Conservation (phyloP, 2,113 vertebrate species). For the Salvelinus alpinus region DNA sequence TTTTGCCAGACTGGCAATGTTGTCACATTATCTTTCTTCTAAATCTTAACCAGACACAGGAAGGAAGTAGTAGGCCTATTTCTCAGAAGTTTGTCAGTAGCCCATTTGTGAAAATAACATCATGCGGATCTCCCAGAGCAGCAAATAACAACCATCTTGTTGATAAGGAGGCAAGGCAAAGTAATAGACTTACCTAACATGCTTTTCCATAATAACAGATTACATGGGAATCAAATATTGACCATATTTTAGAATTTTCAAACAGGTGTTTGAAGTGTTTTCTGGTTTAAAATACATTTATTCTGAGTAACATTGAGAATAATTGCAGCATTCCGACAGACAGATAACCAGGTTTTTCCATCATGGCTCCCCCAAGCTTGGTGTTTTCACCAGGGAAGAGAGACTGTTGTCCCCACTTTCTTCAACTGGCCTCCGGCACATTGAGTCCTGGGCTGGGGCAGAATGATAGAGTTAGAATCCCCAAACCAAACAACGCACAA, state of each 20-base stretch:
- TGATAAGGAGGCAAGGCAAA: too few relatives aligned
- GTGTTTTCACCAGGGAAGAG: conserved; percentile 45
- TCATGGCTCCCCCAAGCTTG: conserved; percentile 39
- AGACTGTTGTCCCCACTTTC: conserved; percentile 65
- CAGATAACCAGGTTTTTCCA: background rate
- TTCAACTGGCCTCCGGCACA: conserved; percentile 66
- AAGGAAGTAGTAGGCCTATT: too few relatives aligned
- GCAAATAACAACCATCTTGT: too few relatives aligned
- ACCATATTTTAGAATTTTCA: background rate
- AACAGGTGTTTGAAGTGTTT: background rate
- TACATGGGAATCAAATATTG: conserved; percentile 45
- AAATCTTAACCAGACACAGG: too few relatives aligned
- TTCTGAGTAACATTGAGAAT: background rate
- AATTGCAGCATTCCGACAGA: background rate
- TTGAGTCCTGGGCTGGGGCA: conserved; percentile 50
- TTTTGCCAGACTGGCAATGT: too few relatives aligned
- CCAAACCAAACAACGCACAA: background rate
- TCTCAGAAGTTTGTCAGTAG: too few relatives aligned
- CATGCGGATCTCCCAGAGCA: too few relatives aligned
- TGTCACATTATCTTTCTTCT: too few relatives aligned
- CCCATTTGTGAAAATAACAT: too few relatives aligned
- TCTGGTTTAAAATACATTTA: background rate
- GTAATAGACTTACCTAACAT: too few relatives aligned
- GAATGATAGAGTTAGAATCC: conserved; percentile 5
- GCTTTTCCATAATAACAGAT: background rate